Base-by-base conservation (phyloP, 2,113 vertebrate species). In the Asarcornis scutulata region DNA sequence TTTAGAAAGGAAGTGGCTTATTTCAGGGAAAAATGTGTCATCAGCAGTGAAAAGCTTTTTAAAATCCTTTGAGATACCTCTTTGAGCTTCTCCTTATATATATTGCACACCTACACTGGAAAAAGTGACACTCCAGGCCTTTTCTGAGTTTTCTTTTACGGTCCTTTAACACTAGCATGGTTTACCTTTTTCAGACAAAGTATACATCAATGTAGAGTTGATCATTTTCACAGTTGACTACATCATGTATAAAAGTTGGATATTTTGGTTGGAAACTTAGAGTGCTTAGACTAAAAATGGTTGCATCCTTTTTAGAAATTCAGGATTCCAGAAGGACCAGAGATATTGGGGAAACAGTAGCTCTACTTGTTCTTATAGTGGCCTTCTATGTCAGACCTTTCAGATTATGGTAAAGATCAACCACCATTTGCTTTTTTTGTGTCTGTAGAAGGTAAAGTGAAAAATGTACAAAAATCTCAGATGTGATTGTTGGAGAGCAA, bases 41-140 rank as follows among this genome's bases (percentile, higher is more conserved):
- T 86, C 87, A 94, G 82, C 87, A 95, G 55, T 96, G 93, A 98
- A 94, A 78, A 96, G 92, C 88, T 85, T 97, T 81, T 97, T 91
- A 90, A 96, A 91, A 96, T 95, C 97, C 93, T 93, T 93, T 97
- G 93, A 97, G 97, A 96, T 97, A 95, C 84, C 95, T 93, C 96
- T 96, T 97, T 96, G 91, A 97, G 97, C 95, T 97, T 97, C 94
- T 97, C 96, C 96, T 98, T 94, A 72, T 97, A 66, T 87, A 77
- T 88, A 88, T 42, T 94, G 63, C 95, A 98, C 99, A 98, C 99
- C 99, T 99, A 99, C 99, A 98, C 98, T 98, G 99, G 99, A 99
- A 99, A 99, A 98, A 98, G 93, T 98, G 98, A 98, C 98, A 97
- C 97, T 98, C 97, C 97, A 98, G 82, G 59, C 71, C 89, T 97